Evolutionary conservation across 2,888 invertebrate genomes (phyloP).

Genomic region (Alloplasta piceator): DNA sequence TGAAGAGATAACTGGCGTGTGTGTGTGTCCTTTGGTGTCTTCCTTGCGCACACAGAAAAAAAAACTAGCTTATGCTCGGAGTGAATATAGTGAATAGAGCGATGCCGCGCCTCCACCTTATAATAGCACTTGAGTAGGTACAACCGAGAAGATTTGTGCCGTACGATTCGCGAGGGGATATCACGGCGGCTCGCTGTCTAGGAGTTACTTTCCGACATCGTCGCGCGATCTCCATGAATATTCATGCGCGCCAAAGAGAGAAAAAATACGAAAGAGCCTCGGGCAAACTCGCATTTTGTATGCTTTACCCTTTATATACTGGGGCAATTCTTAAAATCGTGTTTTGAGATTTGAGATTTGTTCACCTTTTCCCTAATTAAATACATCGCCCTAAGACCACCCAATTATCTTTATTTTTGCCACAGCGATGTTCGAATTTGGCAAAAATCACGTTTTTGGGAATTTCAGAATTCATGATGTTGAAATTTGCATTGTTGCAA

Average conservation of each 20-base stretch:
- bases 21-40: constrained; percentile 11
- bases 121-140: constrained; percentile 16
- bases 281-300: constrained; percentile 24
- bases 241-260: constrained; percentile 47
- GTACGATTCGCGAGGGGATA: constrained; percentile 29
- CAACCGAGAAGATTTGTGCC: constrained; percentile 33
- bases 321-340: no score
- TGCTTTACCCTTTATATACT: no score
- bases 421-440: no score
- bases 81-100: constrained; percentile 18
- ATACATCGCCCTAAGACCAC: no score
- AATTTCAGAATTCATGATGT: no score
- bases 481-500: no score
- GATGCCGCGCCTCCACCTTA: constrained; percentile 5
- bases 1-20: background rate
- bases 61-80: background rate
- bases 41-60: constrained; percentile 4
- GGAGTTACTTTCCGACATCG: constrained; percentile 38
- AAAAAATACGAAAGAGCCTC: constrained; percentile 44
- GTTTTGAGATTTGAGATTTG: no score
- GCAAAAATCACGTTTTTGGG: no score
- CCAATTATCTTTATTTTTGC: no score
- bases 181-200: constrained; percentile 62
- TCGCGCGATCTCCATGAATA: constrained; percentile 57
- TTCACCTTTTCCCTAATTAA: no score